Base-by-base conservation (phyloP, 2,888 invertebrate species). In the Cremastinae sp. region DNA sequence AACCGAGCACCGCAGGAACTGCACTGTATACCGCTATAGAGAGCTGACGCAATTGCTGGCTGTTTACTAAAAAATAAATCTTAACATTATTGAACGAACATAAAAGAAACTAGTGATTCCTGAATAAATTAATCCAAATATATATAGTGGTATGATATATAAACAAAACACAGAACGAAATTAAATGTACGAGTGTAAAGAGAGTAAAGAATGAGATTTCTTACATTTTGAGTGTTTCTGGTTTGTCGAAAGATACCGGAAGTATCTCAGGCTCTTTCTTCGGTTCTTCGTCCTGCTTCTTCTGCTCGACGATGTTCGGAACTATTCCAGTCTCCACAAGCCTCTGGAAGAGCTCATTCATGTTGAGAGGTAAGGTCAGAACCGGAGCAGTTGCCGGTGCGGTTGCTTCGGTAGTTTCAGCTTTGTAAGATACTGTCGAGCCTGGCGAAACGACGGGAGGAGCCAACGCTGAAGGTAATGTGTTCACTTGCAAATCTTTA, bases 1-100 rank as follows among this genome's bases (percentile, higher is more conserved):
- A 99, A 98, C 53, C 98, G 93, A 75, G 97, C 94, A 37, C 99
- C 99, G 90, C 99, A 99, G 62, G 97, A 96, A 79, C 96, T 95
- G 91, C 99, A 99, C 88, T 98, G 98, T 93, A 97, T 96, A 47
- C 98, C 98, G 70, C 94, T 93, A 90, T 97, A 98, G 20, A 98
- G 90, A 5, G 90, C 90, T 0, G 92, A 86, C 10, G 97, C 93
- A 9, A 97, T 91, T 0, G 92, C 94, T 0, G 93, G 91, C 86
- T 97, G 96, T 35, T 94, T 93, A 4, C 95, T 95, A 86, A 8
- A 89, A 88, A 64, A 80, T 16, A 59, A 61, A n/a, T n/a, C n/a
- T 3, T 3, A 68, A 28, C 28, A 53, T 14, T 22, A 45, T 16
- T 20, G 5, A 43, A 37, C 9, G 8, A 45, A 62, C n/a, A 56